These are phyloP conservation scores for Nudaria mundana DNA, from an alignment of 2,888 invertebrate species.

Conservation along the genomic window DNA sequence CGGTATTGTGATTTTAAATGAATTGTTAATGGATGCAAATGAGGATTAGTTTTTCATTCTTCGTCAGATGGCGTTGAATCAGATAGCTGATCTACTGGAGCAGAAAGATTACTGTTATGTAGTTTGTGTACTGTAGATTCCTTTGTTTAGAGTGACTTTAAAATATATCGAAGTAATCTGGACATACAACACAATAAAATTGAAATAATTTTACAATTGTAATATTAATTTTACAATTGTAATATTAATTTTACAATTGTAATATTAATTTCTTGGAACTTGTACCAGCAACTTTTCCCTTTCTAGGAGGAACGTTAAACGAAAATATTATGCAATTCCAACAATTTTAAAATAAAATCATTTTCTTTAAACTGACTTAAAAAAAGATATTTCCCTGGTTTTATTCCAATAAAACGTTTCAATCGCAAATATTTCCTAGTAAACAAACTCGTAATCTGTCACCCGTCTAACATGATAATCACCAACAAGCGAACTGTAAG, in stretches of 20 bases:
- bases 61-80: conserved; percentile 20
- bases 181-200: too few relatives aligned
- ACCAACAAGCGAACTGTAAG: conserved; percentile 30
- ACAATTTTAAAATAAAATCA: too few relatives aligned
- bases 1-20: conserved; percentile 46
- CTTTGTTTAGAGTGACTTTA: background rate
- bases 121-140: background rate
- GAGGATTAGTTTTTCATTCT: conserved; percentile 30
- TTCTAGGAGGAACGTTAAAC: too few relatives aligned
- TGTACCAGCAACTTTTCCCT: too few relatives aligned
- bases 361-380: too few relatives aligned
- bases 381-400: too few relatives aligned
- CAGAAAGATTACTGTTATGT: conserved; percentile 18
- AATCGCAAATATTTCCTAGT: background rate
- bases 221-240: too few relatives aligned
- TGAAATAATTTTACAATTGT: too few relatives aligned
- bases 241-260: too few relatives aligned
- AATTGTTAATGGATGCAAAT: conserved; percentile 37
- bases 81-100: conserved; percentile 16
- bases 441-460: conserved; percentile 14
- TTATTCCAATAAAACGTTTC: background rate
- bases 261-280: too few relatives aligned
- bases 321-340: too few relatives aligned
- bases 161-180: too few relatives aligned
- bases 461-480: conserved; percentile 24